Evolutionary conservation across 2,113 vertebrate species (phyloP).

Genomic region (Corythaeola cristata): DNA sequence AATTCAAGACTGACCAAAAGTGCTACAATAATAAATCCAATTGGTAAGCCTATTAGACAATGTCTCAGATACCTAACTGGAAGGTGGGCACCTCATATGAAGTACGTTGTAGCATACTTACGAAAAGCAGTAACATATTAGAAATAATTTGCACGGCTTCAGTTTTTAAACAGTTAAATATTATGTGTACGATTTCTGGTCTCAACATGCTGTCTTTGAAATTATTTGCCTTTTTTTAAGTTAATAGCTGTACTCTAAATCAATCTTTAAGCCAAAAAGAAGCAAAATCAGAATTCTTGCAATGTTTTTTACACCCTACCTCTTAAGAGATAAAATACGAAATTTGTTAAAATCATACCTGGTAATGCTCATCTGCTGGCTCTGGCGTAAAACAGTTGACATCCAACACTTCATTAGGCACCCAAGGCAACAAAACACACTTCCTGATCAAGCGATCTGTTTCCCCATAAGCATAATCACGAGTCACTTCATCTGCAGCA

Average conservation of each 20-base stretch:
- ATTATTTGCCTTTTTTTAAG: not conserved
- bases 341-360: slow-evolving; percentile 74
- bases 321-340: not conserved
- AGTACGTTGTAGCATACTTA: not conserved
- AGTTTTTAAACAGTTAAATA: not conserved
- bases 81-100: not conserved
- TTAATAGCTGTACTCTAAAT: not conserved
- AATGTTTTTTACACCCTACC: not conserved
- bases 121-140: not conserved
- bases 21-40: not conserved
- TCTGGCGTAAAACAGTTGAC: slow-evolving; percentile 78
- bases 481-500: slow-evolving; percentile 88
- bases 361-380: slow-evolving; percentile 83
- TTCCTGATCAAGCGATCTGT: slow-evolving; percentile 79
- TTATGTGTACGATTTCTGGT: not conserved
- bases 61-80: not conserved
- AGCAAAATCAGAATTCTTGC: not conserved
- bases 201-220: not conserved
- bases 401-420: slow-evolving; percentile 71
- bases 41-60: not conserved
- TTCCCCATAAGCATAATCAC: slow-evolving; percentile 91
- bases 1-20: not conserved
- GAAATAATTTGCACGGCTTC: not conserved
- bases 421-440: slow-evolving; percentile 89
- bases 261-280: not conserved